phyloP scores from a whole-genome alignment of 2,113 vertebrate genomes.

The Hyaena hyaena region DNA sequence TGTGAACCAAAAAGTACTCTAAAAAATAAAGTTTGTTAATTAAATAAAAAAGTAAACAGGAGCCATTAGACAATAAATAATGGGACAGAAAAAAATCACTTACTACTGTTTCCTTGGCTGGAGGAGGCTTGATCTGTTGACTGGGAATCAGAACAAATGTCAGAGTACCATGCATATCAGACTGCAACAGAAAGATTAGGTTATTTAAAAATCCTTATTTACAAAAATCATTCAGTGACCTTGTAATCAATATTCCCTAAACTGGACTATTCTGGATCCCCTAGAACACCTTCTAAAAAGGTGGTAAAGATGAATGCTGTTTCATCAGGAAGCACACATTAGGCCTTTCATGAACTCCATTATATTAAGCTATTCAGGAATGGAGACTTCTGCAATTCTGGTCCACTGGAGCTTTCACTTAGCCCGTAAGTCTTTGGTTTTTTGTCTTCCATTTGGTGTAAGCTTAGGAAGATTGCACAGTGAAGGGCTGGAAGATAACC shows the following conservation, averaged over 20 bases:
- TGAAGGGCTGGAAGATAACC: background rate
- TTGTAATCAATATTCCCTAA: slow-evolving; percentile 37
- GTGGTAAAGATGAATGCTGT: background rate
- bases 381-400: background rate
- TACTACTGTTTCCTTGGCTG: slow-evolving; percentile 95
- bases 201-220: slow-evolving; percentile 41
- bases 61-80: background rate
- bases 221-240: slow-evolving; percentile 19
- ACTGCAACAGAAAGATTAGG: slow-evolving; percentile 85
- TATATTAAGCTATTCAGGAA: background rate
- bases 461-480: background rate
- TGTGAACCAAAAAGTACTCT: slow-evolving; percentile 23
- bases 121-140: slow-evolving; percentile 91
- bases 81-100: slow-evolving; percentile 80
- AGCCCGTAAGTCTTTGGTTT: background rate
- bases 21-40: background rate
- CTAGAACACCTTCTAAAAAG: slow-evolving; percentile 14
- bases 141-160: slow-evolving; percentile 97
- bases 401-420: background rate
- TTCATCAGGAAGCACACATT: slow-evolving; percentile 22
- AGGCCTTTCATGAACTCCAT: background rate
- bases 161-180: slow-evolving; percentile 96
- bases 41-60: slow-evolving; percentile 30
- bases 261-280: slow-evolving; percentile 16
- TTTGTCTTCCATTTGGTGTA: background rate